A percentile compares a stretch with the other conserved stretches of the same genome.
These are phyloP conservation scores for Danio rerio DNA, from an alignment of 2,113 vertebrate species.

Conservation along the genomic window DNA sequence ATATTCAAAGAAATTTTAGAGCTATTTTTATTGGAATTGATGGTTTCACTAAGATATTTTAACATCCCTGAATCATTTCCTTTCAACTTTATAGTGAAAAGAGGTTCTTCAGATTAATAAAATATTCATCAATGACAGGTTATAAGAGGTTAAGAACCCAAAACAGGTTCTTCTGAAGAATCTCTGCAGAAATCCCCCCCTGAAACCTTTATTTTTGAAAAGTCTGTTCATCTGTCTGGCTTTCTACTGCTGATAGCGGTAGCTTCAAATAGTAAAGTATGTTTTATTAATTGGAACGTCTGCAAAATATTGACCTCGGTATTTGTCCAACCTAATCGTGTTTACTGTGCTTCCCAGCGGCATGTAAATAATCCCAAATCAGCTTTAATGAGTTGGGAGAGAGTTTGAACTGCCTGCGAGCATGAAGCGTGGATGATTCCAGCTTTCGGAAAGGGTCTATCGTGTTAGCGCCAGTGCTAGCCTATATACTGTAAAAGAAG, in stretches of 20 bases:
- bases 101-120: too few relatives aligned
- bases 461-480: constrained; percentile 10
- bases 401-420: constrained; percentile 60
- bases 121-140: too few relatives aligned
- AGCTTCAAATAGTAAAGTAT: constrained; percentile 69
- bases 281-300: constrained; percentile 77
- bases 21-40: too few relatives aligned
- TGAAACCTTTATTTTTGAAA: constrained; percentile 17
- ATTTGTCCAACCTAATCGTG: constrained; percentile 75
- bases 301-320: constrained; percentile 74
- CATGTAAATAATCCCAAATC: constrained; percentile 75
- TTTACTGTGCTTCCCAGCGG: constrained; percentile 72
- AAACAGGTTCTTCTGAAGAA: too few relatives aligned
- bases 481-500: constrained; percentile 47
- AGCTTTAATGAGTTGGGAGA: constrained; percentile 73
- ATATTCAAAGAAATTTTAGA: too few relatives aligned
- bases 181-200: too few relatives aligned
- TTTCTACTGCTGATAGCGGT: constrained; percentile 47
- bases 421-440: constrained; percentile 62
- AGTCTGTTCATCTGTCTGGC: constrained; percentile 1
- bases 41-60: too few relatives aligned
- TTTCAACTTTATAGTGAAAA: too few relatives aligned
- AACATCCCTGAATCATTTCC: too few relatives aligned
- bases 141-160: too few relatives aligned
- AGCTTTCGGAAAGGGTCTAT: constrained; percentile 61